Percentiles rank a stretch among this genome's conserved stretches.
Conservation (phyloP, 2,797 vertebrate genomes). For the Halcyon chelicuti region DNA sequence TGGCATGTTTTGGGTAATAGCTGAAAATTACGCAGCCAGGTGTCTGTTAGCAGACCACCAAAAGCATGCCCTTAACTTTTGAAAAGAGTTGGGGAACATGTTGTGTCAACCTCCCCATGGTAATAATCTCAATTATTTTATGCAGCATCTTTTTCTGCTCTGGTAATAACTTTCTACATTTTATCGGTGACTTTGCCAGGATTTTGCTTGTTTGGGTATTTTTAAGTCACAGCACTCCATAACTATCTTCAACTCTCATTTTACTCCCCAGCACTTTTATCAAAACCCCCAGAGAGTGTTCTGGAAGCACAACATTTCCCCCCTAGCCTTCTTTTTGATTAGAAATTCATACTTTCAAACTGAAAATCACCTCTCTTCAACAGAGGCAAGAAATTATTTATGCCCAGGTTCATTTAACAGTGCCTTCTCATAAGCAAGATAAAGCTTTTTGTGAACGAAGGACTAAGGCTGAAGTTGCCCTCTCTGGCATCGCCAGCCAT, state of each 20-base stretch:
- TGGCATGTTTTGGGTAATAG: neutral
- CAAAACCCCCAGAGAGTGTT: neutral
- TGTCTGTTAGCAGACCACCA: neutral
- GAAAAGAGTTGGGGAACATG: neutral
- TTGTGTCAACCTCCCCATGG: neutral
- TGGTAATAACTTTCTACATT: neutral
- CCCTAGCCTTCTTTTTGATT: neutral
- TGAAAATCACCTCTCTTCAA: neutral
- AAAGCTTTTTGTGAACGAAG: neutral
- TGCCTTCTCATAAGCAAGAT: neutral
- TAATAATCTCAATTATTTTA: slow-evolving; percentile 27
- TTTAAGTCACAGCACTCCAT: neutral
- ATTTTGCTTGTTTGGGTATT: neutral
- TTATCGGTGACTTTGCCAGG: neutral
- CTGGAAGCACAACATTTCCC: neutral
- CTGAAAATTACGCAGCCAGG: neutral
- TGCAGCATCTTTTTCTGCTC: neutral
- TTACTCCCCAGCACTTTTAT: neutral
- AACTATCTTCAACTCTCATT: neutral
- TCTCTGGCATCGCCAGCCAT: neutral
- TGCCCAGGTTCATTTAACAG: neutral
- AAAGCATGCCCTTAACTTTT: neutral
- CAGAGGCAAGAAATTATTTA: neutral
- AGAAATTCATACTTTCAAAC: neutral
- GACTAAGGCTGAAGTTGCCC: neutral